Percentiles rank a stretch among this genome's conserved stretches.
Conservation (phyloP, 2,113 vertebrate genomes). For the Syngnathoides biaculeatus region DNA sequence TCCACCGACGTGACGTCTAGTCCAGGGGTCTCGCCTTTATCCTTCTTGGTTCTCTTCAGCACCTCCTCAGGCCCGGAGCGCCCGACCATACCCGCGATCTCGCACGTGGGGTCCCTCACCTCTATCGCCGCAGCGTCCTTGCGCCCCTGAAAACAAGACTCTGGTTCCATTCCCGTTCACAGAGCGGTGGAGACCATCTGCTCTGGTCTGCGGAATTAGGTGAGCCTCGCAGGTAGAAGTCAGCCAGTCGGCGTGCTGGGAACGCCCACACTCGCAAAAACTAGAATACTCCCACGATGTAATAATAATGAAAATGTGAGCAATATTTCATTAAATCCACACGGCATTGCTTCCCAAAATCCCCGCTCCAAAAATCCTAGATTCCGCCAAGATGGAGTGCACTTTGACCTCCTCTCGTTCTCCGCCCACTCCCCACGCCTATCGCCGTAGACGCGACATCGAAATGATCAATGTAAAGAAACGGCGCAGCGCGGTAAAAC, state of each 20-base stretch:
- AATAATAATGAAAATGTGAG: slow-evolving; percentile 46
- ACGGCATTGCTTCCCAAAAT: slow-evolving; percentile 45
- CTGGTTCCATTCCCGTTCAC: slow-evolving; percentile 61
- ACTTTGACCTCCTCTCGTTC: slow-evolving; percentile 26
- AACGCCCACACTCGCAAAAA: slow-evolving; percentile 9
- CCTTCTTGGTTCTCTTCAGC: slow-evolving; percentile 5
- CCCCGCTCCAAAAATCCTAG: slow-evolving; percentile 1
- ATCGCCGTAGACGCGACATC: slow-evolving; percentile 8
- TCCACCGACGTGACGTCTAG: background rate
- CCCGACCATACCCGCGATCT: slow-evolving; percentile 14
- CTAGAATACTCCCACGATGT: slow-evolving; percentile 28
- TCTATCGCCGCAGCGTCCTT: slow-evolving; percentile 18
- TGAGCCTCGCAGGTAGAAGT: slow-evolving; percentile 32
- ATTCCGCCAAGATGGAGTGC: slow-evolving; percentile 1
- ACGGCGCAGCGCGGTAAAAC: slow-evolving; percentile 41
- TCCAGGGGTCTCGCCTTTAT: slow-evolving; percentile 4
- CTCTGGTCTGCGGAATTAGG: slow-evolving; percentile 29
- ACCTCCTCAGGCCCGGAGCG: slow-evolving; percentile 22
- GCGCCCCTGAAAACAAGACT: slow-evolving; percentile 35
- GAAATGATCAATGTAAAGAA: slow-evolving; percentile 66
- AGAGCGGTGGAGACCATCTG: slow-evolving; percentile 51
- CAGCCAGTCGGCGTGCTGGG: background rate
- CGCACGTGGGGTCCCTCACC: slow-evolving; percentile 13
- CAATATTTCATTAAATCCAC: slow-evolving; percentile 41
- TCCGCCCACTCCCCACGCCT: background rate